Percentiles rank a stretch among this genome's conserved stretches.
phyloP scores from a whole-genome alignment of 2,797 vertebrate species.

The Phyllotis vaccarum region DNA sequence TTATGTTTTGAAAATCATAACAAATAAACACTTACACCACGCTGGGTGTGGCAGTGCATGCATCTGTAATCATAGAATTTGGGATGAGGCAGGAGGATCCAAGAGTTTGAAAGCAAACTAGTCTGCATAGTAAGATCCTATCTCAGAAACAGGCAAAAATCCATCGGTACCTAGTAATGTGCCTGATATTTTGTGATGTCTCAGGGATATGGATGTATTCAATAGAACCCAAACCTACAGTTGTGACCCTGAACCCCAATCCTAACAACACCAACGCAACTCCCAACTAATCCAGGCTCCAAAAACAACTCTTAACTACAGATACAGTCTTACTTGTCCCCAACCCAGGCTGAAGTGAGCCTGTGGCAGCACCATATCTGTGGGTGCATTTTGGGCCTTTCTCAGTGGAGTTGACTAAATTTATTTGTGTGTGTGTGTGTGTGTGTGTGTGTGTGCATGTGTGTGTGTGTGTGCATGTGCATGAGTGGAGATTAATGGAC shows the following conservation, averaged over 20 bases:
- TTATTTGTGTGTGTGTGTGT: neutral
- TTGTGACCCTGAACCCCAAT: neutral
- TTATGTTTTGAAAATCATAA: neutral
- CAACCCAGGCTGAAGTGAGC: neutral
- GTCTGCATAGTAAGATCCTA: neutral
- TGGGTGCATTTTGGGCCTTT: neutral
- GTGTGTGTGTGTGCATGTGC: neutral
- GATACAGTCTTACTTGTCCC: neutral
- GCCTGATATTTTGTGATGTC: neutral
- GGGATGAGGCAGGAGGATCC: neutral
- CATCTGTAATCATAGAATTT: neutral
- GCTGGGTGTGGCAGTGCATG: neutral
- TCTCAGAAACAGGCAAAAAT: neutral
- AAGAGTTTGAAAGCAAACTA: too few species aligned
- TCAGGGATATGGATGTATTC: neutral
- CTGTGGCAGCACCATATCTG: neutral
- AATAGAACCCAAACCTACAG: neutral
- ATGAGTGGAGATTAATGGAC: neutral
- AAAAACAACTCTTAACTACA: neutral
- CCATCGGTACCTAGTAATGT: neutral
- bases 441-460: neutral
- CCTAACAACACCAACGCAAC: neutral
- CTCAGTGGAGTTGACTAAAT: neutral
- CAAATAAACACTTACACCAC: neutral
- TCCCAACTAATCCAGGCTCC: neutral